Conservation (phyloP, 1,140 invertebrate species). For the Ostrea denselamellosa region DNA sequence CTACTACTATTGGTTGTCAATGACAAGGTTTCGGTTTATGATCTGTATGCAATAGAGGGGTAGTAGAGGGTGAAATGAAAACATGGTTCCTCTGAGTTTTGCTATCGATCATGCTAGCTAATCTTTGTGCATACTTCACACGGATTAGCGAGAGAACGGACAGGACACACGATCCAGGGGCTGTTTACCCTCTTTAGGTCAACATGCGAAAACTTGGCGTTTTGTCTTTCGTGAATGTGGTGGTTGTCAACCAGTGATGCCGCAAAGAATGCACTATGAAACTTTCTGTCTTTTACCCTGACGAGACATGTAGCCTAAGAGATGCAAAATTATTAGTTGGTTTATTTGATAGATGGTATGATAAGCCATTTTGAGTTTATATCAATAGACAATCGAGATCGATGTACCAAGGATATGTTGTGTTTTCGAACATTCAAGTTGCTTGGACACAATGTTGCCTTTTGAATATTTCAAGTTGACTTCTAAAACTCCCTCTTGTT, state of each 20-base stretch:
- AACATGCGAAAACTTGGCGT: slow-evolving; percentile 7
- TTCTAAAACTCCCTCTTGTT: background rate
- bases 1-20: background rate
- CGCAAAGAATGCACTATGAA: background rate
- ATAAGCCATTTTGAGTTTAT: background rate
- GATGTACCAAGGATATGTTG: background rate
- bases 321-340: background rate
- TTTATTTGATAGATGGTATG: background rate
- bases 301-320: background rate
- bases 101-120: background rate
- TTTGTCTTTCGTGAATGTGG: background rate
- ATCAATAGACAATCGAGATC: background rate
- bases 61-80: background rate
- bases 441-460: slow-evolving; percentile 7
- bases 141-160: background rate
- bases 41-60: background rate
- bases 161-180: background rate
- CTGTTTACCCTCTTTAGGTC: background rate
- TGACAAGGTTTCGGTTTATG: background rate
- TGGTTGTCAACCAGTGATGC: background rate
- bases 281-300: background rate
- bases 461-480: background rate
- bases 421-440: background rate
- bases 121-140: slow-evolving; percentile 6
- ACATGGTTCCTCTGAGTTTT: background rate